A percentile compares a stretch with the other conserved stretches of the same genome.
These are phyloP conservation scores for Parnassius mnemosyne DNA, from an alignment of 2,888 invertebrate genomes.

Conservation along the genomic window DNA sequence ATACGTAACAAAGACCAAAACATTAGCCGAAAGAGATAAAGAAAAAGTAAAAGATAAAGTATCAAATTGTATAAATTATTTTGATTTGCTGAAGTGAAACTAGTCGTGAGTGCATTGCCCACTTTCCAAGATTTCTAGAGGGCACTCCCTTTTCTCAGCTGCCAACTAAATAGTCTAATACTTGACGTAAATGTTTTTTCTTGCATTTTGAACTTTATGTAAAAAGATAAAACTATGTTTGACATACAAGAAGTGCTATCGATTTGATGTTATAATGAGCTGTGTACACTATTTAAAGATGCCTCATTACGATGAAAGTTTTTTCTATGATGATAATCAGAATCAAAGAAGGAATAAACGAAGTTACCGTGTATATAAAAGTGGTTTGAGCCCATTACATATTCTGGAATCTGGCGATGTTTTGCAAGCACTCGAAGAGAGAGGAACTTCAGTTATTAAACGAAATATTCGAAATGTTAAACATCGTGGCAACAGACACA, in stretches of 20 bases:
- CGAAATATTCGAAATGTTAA: slow-evolving; percentile 70
- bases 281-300: slow-evolving; percentile 48
- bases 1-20: slow-evolving; percentile 25
- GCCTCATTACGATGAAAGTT: slow-evolving; percentile 78
- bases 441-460: slow-evolving; percentile 66
- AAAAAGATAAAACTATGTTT: no score
- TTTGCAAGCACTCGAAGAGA: slow-evolving; percentile 61
- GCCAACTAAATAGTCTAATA: slow-evolving; percentile 28
- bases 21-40: slow-evolving; percentile 6
- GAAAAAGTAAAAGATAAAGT: slow-evolving; percentile 9
- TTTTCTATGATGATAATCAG: slow-evolving; percentile 70
- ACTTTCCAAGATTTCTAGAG: slow-evolving; percentile 71
- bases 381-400: slow-evolving; percentile 58
- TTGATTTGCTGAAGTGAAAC: slow-evolving; percentile 37
- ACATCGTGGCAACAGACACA: slow-evolving; percentile 56
- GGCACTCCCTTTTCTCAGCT: slow-evolving; percentile 58
- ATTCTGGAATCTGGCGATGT: slow-evolving; percentile 60
- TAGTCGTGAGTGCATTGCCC: slow-evolving; percentile 43
- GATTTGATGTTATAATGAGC: slow-evolving; percentile 30
- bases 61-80: slow-evolving; percentile 10
- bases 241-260: neutral
- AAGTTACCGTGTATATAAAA: slow-evolving; percentile 75
- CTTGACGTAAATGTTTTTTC: neutral
- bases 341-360: slow-evolving; percentile 76
- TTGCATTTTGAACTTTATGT: no score